Base-by-base conservation (phyloP, 2,797 vertebrate genomes). In the Epinephelus malabaricus region DNA sequence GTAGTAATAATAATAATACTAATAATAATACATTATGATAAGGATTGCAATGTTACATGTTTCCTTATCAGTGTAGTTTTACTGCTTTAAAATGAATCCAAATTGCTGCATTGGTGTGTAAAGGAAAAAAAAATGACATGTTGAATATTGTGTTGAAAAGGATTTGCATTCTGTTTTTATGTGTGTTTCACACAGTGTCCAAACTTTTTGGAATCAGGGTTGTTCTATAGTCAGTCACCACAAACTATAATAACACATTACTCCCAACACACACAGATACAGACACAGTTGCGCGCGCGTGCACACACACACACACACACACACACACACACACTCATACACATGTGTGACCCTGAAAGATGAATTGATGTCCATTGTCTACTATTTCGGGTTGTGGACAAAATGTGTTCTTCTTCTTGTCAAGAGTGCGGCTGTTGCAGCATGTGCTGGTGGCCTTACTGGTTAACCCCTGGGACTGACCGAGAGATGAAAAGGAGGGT, bases 371-470 rank as follows among this genome's bases (percentile, higher is more conserved):
- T 69, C 69, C 46, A 21, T 66, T 73, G 78, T 81, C 70, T 65
- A 19, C 79, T 86, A 65, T 89, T 89, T 79, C 27, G 18, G 58
- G 76, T 78, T 3, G 83, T 63, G 83, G 86, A 68, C 79, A 60
- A 86, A 81, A 85, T 83, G 40, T 71, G 72, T 61, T 56, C 59
- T 74, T 56, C 12, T 23, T 40, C 51, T 81, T 71, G 90, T 85
- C 81, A 49, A 40, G 81, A 81, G 62, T 1, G 8, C 84, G 79
- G 86, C 90, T 90, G 92, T 88, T 38, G 83, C 5, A 69, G 73
- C 89, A 89, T 85, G 87, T 90, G 89, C 47, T 54, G 76, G 3
- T 46, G 69, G 67, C 38, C 71, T 84, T n/a, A 47, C 47, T 56
- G 69, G 25, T 66, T 61, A 50, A 81, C 64, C 79, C 80, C 46